Evolutionary conservation across 2,888 invertebrate genomes (phyloP).

Genomic region (Drosophila monieri): DNA sequence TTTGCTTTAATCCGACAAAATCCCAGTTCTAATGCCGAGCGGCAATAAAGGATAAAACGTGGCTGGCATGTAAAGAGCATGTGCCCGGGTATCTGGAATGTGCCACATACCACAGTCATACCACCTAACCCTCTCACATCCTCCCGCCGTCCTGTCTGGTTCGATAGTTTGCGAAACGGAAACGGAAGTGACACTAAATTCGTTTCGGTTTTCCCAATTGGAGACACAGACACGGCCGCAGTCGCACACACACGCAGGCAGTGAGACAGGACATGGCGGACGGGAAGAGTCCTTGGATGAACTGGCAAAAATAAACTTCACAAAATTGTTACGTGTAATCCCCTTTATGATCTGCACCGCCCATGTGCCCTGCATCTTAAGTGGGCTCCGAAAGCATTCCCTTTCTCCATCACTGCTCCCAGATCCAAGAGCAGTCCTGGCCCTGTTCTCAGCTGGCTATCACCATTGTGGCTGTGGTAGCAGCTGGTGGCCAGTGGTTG

Average conservation of each 20-base stretch:
- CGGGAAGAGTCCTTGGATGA: conserved; percentile 12
- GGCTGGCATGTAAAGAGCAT: conserved; percentile 71
- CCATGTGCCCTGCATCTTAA: conserved; percentile 73
- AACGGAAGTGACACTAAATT: conserved; percentile 78
- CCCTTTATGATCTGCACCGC: conserved; percentile 75
- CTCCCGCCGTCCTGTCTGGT: conserved; percentile 25
- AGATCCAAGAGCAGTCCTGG: conserved; percentile 67
- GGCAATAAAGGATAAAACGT: conserved; percentile 82
- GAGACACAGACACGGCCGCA: conserved; percentile 17
- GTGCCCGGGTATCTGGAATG: conserved; percentile 8
- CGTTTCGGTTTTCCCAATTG: conserved; percentile 75
- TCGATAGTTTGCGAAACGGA: conserved; percentile 78
- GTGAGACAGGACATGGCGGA: background rate
- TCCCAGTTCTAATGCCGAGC: conserved; percentile 77
- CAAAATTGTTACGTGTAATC: conserved; percentile 75
- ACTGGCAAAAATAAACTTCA: conserved; percentile 56
- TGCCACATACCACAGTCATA: conserved; percentile 8
- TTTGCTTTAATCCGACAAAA: conserved; percentile 77
- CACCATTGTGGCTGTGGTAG: conserved; percentile 81
- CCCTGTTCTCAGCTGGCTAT: conserved; percentile 82
- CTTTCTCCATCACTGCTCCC: conserved; percentile 9
- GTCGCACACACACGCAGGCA: conserved; percentile 19
- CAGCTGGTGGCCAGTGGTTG: conserved; percentile 75
- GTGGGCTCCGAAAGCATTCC: conserved; percentile 39
- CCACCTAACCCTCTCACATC: conserved; percentile 16